These are phyloP conservation scores for Phylloscopus trochiloides DNA, from an alignment of 2,113 vertebrate species.

Conservation along the genomic window DNA sequence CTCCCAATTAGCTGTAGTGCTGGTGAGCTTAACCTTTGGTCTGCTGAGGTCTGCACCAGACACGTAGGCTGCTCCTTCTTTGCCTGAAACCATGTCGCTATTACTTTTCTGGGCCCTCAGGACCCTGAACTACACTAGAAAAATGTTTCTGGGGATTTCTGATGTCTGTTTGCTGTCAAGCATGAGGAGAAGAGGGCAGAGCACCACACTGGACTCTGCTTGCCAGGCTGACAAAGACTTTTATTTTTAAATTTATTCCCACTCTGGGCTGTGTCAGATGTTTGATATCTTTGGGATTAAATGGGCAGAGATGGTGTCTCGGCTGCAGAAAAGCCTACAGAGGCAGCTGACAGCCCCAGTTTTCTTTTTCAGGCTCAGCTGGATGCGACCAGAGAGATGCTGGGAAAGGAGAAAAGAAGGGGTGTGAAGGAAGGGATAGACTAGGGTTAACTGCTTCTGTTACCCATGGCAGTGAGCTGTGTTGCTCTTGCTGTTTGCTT, in stretches of 20 bases:
- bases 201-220: not conserved
- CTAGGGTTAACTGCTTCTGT: not conserved
- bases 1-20: not conserved
- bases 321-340: not conserved
- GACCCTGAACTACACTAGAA: not conserved
- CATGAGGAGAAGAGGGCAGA: not conserved
- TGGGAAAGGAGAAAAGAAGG: not conserved
- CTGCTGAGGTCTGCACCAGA: not conserved
- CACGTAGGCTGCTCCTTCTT: not conserved
- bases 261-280: not conserved
- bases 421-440: not conserved
- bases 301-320: not conserved
- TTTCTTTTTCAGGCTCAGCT: not conserved
- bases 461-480: not conserved
- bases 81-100: not conserved
- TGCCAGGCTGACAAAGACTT: not conserved
- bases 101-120: not conserved
- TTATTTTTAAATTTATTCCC: not conserved
- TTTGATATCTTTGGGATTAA: not conserved
- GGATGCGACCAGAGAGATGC: not conserved
- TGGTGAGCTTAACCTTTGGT: not conserved
- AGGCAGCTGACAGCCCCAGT: not conserved
- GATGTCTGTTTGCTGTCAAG: not conserved
- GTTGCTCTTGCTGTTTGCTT: not conserved
- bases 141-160: not conserved